These are phyloP conservation scores for Chelon auratus DNA, from an alignment of 2,797 vertebrate genomes.

Conservation along the genomic window DNA sequence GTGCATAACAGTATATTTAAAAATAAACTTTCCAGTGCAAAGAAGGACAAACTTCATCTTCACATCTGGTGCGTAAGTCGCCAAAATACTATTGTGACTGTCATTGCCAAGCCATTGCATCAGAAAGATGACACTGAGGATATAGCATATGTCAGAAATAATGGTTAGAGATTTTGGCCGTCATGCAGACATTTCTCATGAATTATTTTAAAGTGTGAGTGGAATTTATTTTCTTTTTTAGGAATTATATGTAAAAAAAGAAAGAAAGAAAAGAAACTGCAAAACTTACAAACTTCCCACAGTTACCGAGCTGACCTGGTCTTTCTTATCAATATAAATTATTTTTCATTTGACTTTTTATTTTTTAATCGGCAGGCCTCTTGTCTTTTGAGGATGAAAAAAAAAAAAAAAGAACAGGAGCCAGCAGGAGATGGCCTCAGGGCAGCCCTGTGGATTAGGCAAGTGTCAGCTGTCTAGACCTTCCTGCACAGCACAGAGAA, in stretches of 20 bases:
- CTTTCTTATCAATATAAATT: background rate
- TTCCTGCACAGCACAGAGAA: slow-evolving; percentile 58
- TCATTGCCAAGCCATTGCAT: too few relatives aligned
- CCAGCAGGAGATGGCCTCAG: slow-evolving; percentile 57
- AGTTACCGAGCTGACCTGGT: background rate
- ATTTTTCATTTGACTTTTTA: background rate
- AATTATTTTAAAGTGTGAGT: background rate
- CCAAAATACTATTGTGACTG: too few relatives aligned
- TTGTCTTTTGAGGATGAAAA: slow-evolving; percentile 27
- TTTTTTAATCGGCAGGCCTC: slow-evolving; percentile 7
- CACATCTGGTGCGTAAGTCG: too few relatives aligned
- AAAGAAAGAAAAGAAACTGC: too few relatives aligned
- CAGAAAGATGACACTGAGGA: too few relatives aligned
- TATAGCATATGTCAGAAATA: too few relatives aligned
- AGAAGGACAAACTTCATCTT: too few relatives aligned
- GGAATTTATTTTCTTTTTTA: background rate
- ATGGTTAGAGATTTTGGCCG: too few relatives aligned
- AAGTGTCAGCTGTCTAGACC: slow-evolving; percentile 74
- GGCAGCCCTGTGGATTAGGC: slow-evolving; percentile 63
- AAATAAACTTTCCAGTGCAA: too few relatives aligned
- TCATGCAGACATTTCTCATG: background rate
- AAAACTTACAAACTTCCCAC: background rate
- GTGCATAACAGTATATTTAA: too few relatives aligned
- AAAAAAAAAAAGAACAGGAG: slow-evolving; percentile 42
- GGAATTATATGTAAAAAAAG: background rate